Base-by-base conservation (phyloP, 2,797 vertebrate genomes). In the Ctenochaetus hawaiiensis region DNA sequence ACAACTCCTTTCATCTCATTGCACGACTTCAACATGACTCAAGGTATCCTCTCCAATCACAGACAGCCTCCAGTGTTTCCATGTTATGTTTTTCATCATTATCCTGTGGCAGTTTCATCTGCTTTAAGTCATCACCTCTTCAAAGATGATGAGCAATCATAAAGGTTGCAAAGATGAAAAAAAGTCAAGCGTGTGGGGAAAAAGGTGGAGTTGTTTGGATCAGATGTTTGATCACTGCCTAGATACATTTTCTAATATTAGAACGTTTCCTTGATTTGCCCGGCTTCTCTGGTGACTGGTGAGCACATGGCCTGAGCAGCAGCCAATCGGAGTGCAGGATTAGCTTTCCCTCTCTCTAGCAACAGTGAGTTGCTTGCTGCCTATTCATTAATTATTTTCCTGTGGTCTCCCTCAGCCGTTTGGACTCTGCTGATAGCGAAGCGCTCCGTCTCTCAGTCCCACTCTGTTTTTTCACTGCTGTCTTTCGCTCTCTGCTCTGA, bases 171-270 rank as follows among this genome's bases (percentile, higher is more conserved):
- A 2, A 17, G 45, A 67, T 81, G 68, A 57, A 51, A 41, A 30
- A 69, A 61, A 73, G 73, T 80, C 60, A 47, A 53, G 59, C 59
- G 44, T 67, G 79, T 53, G 63, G 26, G 57, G 26, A 54, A 78
- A 85, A 81, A 81, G 62, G 72, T 78, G 79, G 51, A 77, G 71
- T 87, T 91, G 86, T 90, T 92, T 87, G 74, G 87, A 79, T 93
- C 91, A 81, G 83, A 82, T 60, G 84, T 92, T 93, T 93, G 90
- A 94, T 93, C 89, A 86, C 94, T 95, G 95, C 94, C 95, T 94
- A 88, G 95, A 94, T 94, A 95, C 94, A 93, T 95, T 95, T 95
- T 95, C 94, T 95, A 95, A 95, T 95, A 95, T 95, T 95, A 95
- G 95, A 95, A 95, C 93, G 34, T 94, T 95, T 95, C 91, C 93